These are phyloP conservation scores for Orgyia antiqua DNA, from an alignment of 2,888 invertebrate species.

Conservation along the genomic window DNA sequence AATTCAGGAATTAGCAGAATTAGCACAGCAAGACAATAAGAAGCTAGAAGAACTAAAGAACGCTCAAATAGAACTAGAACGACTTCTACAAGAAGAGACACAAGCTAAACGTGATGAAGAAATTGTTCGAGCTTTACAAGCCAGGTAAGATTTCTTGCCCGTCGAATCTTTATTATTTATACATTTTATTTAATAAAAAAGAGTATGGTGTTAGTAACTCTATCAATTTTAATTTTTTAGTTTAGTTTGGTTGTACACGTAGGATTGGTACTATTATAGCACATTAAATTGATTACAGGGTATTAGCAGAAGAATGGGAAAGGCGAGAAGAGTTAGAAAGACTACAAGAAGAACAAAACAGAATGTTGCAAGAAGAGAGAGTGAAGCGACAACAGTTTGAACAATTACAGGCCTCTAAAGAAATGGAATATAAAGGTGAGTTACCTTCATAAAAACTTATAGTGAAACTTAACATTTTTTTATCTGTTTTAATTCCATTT, in stretches of 20 bases:
- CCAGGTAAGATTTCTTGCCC: slow-evolving; percentile 71
- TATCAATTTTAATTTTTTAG: too few relatives aligned
- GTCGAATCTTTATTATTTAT: too few relatives aligned
- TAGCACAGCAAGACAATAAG: slow-evolving; percentile 84
- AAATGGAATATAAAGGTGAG: slow-evolving; percentile 81
- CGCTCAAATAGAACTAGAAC: slow-evolving; percentile 83
- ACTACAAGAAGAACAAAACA: slow-evolving; percentile 86
- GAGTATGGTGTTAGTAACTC: too few relatives aligned
- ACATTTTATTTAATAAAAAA: too few relatives aligned
- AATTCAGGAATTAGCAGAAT: slow-evolving; percentile 79
- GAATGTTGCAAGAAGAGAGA: slow-evolving; percentile 85
- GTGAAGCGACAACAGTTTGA: slow-evolving; percentile 87
- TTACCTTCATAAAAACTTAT: too few relatives aligned
- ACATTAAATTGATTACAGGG: too few relatives aligned
- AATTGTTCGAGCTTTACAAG: slow-evolving; percentile 84
- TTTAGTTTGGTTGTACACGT: too few relatives aligned
- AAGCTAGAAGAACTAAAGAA: slow-evolving; percentile 85
- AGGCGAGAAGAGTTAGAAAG: slow-evolving; percentile 88
- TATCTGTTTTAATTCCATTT: too few relatives aligned
- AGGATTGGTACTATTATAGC: too few relatives aligned
- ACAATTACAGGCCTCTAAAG: slow-evolving; percentile 83
- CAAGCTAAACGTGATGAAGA: slow-evolving; percentile 92
- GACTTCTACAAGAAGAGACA: slow-evolving; percentile 86
- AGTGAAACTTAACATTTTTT: too few relatives aligned
- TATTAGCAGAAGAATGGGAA: slow-evolving; percentile 91